Percentiles rank a stretch among this genome's conserved stretches.
Conservation (phyloP, 1,140 invertebrate genomes). For the Platorchestia sp. region DNA sequence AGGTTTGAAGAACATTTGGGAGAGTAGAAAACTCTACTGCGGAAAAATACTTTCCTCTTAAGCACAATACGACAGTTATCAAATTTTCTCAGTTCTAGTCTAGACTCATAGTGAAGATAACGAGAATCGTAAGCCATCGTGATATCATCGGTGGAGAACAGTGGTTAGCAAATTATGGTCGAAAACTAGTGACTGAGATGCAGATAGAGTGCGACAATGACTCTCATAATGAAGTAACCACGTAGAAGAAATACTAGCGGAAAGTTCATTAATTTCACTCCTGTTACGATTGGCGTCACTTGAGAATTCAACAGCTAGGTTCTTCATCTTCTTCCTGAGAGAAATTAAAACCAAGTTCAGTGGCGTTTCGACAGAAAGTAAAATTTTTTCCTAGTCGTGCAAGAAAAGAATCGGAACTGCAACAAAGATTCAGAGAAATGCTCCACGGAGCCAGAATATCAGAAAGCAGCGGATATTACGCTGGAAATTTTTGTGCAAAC, state of each 20-base stretch:
- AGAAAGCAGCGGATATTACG: background rate
- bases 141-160: too few species aligned
- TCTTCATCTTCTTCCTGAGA: background rate
- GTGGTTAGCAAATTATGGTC: too few species aligned
- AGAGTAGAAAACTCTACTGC: too few species aligned
- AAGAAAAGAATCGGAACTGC: background rate
- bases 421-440: background rate
- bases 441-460: background rate
- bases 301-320: background rate
- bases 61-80: too few species aligned
- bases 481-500: background rate
- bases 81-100: too few species aligned
- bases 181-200: background rate
- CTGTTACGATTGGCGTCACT: background rate
- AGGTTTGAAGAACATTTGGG: too few species aligned
- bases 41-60: too few species aligned
- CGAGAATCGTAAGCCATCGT: too few species aligned
- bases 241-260: background rate
- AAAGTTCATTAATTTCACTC: background rate
- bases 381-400: background rate
- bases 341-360: background rate
- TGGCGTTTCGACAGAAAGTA: background rate
- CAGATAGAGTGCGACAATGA: too few species aligned
- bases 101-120: too few species aligned
- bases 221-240: background rate